Evolutionary conservation across 2,113 vertebrate species (phyloP).

Genomic region (Gymnobelideus leadbeateri): DNA sequence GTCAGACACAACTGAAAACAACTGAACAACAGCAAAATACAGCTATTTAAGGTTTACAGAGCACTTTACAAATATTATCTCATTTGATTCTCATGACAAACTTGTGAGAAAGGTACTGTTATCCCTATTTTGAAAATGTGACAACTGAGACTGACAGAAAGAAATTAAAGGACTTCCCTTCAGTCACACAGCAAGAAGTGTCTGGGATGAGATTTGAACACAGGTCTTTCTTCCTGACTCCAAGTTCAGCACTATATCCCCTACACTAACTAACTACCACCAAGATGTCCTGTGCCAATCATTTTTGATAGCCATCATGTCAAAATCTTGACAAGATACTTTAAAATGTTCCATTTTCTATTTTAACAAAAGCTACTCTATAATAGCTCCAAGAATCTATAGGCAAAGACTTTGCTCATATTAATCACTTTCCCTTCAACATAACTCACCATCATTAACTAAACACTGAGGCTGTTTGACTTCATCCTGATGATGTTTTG

Average conservation of each 20-base stretch:
- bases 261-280: neutral
- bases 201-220: neutral
- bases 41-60: neutral
- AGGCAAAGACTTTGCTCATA: neutral
- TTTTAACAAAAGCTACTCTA: constrained; percentile 13
- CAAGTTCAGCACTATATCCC: neutral
- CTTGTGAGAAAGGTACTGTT: neutral
- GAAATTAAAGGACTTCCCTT: neutral
- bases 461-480: constrained; percentile 14
- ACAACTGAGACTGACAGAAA: neutral
- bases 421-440: neutral
- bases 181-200: neutral
- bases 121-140: neutral
- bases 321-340: constrained; percentile 12
- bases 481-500: constrained; percentile 7
- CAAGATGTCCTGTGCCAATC: neutral
- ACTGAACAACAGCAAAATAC: neutral
- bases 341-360: neutral
- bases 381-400: neutral
- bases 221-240: too few relatives aligned
- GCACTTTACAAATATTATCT: neutral
- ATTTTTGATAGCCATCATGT: neutral
- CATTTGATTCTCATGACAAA: neutral
- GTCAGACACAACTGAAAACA: neutral
- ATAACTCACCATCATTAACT: neutral